Base-by-base conservation (phyloP, 92 coral and sea anemone species). In the Parazoanthus atlanticus region DNA sequence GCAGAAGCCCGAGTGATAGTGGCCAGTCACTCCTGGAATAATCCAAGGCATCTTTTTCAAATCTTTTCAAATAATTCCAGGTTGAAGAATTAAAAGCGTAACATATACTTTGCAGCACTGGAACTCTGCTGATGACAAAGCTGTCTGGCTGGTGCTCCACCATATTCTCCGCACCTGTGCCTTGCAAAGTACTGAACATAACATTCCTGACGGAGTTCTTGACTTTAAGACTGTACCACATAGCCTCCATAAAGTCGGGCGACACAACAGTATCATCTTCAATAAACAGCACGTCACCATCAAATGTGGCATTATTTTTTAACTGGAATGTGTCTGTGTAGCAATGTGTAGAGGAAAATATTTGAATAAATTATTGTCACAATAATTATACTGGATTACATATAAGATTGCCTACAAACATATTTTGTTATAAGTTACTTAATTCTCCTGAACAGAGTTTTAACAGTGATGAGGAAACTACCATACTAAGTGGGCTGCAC, bases 211-310 rank as follows among this genome's bases (percentile, higher is more conserved):
- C 91, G 46, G 93, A 82, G 82, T 94, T 96, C 90, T 97, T 97
- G 70, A 97, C 98, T 65, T 66, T 89, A 67, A 94, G 91, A 25
- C 94, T 84, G 86, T 90, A 97, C 96, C 98, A 95, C 94, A 91
- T 91, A 73, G 93, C 97, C 70, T 95, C 96, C 97, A 97, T 92
- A 78, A 97, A 97, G 92, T 97, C 99, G 3, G 97, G 94, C 11
- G 99, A 92, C 41, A 97, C 86, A 54, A 97, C 93, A 12, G 96
- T 77, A 91, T 97, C 99, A 74, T 97, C 99, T 78, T 97, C 99
- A 54, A 97, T 89, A 61, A 97, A 97, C 76, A 97, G 93, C 7
- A 97, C 96, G 89, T 97, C 99, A 25, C 98, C 94, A 65, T 83
- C 86, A 67, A 90, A 95, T 46, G 96, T 88, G 73, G 85, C 92